phyloP scores from a whole-genome alignment of 1,140 invertebrate genomes.

The Aphis craccivora region DNA sequence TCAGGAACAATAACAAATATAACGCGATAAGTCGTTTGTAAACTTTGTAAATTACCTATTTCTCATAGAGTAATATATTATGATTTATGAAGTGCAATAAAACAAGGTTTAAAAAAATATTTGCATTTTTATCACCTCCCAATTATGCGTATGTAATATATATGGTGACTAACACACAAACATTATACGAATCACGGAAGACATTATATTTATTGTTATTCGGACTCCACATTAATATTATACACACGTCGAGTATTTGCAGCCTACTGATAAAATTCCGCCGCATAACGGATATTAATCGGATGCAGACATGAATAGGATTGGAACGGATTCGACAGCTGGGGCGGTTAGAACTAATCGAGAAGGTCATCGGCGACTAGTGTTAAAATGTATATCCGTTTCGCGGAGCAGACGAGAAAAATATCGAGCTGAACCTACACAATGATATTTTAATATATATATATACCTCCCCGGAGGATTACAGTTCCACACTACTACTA shows the following conservation, averaged over 20 bases:
- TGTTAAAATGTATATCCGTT: background rate
- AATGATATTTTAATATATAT: background rate
- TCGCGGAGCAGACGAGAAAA: background rate
- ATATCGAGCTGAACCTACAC: background rate
- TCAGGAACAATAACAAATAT: too few species aligned
- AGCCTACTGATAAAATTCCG: background rate
- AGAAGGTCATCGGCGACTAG: background rate
- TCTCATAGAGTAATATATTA: too few species aligned
- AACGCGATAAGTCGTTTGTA: too few species aligned
- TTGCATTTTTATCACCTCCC: background rate
- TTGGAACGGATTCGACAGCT: background rate
- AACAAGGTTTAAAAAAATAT: background rate
- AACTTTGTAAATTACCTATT: too few species aligned
- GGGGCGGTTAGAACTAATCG: background rate
- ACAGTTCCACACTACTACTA: background rate
- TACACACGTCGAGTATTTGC: background rate
- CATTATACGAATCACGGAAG: background rate
- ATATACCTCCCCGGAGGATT: background rate
- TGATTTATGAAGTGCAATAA: too few species aligned
- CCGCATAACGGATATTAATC: conserved; percentile 36
- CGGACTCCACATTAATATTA: background rate
- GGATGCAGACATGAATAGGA: conserved; percentile 28
- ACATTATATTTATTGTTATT: background rate
- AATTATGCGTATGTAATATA: background rate
- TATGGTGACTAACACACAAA: background rate